Percentiles rank a stretch among this genome's conserved stretches.
These are phyloP conservation scores for Eriosoma lanigerum DNA, from an alignment of 1,140 invertebrate genomes.

Conservation along the genomic window DNA sequence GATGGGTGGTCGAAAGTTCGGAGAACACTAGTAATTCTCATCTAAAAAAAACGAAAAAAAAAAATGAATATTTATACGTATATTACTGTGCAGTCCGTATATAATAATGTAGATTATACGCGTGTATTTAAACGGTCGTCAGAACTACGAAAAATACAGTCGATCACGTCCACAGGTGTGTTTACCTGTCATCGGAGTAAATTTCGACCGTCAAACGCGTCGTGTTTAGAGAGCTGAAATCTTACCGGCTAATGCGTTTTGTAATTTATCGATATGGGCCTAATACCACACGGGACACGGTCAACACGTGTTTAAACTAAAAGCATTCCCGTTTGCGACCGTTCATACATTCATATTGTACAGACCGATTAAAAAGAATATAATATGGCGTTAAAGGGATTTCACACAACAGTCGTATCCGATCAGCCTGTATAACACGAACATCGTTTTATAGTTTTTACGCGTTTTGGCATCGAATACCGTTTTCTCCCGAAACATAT, in stretches of 20 bases:
- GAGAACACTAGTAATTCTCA: no score
- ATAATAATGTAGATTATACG: no score
- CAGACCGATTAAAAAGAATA: no score
- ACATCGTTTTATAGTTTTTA: background rate
- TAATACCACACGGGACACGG: background rate
- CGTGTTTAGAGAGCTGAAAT: background rate
- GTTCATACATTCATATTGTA: no score
- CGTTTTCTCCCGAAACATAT: background rate
- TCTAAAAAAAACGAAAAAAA: no score
- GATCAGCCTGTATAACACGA: background rate
- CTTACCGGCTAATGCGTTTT: conserved; percentile 36
- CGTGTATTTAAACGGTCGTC: no score
- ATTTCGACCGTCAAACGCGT: background rate
- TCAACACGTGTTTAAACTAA: conserved; percentile 43
- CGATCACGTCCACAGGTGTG: conserved; percentile 24
- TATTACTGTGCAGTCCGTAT: no score
- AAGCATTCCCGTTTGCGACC: conserved; percentile 36
- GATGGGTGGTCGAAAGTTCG: no score
- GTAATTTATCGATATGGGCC: background rate
- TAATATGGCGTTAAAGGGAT: no score
- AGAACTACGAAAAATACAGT: background rate
- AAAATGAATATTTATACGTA: no score
- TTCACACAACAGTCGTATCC: background rate
- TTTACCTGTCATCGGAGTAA: conserved; percentile 38
- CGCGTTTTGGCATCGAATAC: conserved; percentile 8